Conservation (phyloP, 2,797 vertebrate genomes). For the Clarias fuscus region DNA sequence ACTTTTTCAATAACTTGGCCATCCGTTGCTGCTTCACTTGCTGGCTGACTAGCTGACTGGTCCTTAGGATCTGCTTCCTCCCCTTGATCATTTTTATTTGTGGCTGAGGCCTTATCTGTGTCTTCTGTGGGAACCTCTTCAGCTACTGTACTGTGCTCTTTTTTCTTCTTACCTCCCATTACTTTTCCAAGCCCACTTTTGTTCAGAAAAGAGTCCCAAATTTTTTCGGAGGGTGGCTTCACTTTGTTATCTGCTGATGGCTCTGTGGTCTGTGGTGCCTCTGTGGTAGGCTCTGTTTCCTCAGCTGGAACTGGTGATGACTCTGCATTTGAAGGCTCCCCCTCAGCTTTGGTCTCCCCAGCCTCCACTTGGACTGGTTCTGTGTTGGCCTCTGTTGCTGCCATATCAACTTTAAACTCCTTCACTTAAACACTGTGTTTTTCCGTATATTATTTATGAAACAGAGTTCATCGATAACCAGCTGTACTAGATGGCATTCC, state of each 20-base stretch:
- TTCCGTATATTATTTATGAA: slow-evolving; percentile 62
- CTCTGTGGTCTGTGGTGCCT: slow-evolving; percentile 57
- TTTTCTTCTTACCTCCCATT: slow-evolving; percentile 78
- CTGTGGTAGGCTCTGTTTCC: slow-evolving; percentile 59
- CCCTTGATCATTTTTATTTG: slow-evolving; percentile 54
- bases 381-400: slow-evolving; percentile 70
- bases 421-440: slow-evolving; percentile 56
- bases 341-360: slow-evolving; percentile 67
- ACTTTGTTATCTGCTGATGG: slow-evolving; percentile 65
- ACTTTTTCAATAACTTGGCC: slow-evolving; percentile 67
- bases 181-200: slow-evolving; percentile 81
- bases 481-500: slow-evolving; percentile 58
- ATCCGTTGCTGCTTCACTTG: slow-evolving; percentile 62
- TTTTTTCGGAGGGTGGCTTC: slow-evolving; percentile 65
- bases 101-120: slow-evolving; percentile 50
- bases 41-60: slow-evolving; percentile 52
- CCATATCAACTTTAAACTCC: slow-evolving; percentile 68
- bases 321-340: slow-evolving; percentile 61
- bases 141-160: slow-evolving; percentile 61
- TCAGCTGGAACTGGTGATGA: slow-evolving; percentile 40
- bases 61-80: slow-evolving; percentile 48
- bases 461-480: slow-evolving; percentile 74
- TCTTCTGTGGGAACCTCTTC: slow-evolving; percentile 51
- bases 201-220: slow-evolving; percentile 80
- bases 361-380: slow-evolving; percentile 70